Evolutionary conservation across 2,888 invertebrate species (phyloP), one percentile per base, ranked within the genome.

Genomic region (Hermaeophaga mercurialis): DNA sequence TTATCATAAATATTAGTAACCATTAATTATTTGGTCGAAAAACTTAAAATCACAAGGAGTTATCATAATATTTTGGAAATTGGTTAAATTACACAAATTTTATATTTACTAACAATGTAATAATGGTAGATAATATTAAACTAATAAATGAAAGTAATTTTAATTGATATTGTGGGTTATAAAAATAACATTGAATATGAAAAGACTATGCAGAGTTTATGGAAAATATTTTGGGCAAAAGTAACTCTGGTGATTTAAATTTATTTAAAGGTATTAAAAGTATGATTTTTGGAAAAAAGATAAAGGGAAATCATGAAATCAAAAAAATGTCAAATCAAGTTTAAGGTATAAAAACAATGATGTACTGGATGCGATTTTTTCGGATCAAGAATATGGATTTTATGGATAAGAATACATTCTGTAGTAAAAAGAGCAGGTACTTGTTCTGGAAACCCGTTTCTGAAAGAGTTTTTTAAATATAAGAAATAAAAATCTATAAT

Each of bases 361-460:
- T 83, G 98, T 28, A 90, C 91, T 70, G 80, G 80, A 45, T 99
- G 99, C 77, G 87, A 93, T 56, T 99, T 99, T 73, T 93, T n/a
- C 97, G 76, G 97, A 96, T 0, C 83, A 87, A 2, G 90, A 88
- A 70, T 99, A 99, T 75, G 83, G 84, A 50, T 80, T 99, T 41
- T 86, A 58, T 99, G 99, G 78, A 99, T 99, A 0, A 84, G 96
- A 54, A 90, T 99, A 59, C 91, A 98, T 3, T 99, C 98, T 77
- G 85, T 85, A 52, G 95, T 96, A 78, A 99, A 99, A 80, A 97
- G 98, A 1, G 90, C 96, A 6, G 99, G 99, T 0, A 95, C 96
- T 0, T 99, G 99, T 73, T 83, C 96, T 80, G 91, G 89, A 0
- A 85, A 85, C 68, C 79, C 94, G 75, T 97, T 98, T 75, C 36